Percentiles rank a stretch among this genome's conserved stretches.
phyloP scores from a whole-genome alignment of 1,140 invertebrate genomes.

The Chelonus insularis region DNA sequence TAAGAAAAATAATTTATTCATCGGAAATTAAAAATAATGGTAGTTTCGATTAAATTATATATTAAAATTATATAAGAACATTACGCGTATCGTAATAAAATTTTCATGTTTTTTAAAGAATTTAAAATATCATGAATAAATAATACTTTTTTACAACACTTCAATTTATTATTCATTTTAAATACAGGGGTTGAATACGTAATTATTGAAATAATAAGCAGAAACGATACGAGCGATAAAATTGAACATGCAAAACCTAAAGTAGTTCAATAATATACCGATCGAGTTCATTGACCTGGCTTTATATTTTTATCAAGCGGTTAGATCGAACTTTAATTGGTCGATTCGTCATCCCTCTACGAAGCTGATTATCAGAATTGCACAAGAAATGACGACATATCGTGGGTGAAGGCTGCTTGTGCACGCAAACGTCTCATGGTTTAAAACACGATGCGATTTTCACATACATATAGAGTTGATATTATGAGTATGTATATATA shows the following conservation, averaged over 20 bases:
- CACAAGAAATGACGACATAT: conserved; percentile 45
- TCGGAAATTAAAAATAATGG: no score
- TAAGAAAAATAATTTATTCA: no score
- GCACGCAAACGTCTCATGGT: conserved; percentile 58
- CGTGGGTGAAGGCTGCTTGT: conserved; percentile 35
- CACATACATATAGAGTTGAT: background rate
- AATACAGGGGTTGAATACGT: background rate
- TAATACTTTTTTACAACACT: background rate
- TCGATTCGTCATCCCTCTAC: conserved; percentile 58
- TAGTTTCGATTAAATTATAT: no score
- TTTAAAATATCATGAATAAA: background rate
- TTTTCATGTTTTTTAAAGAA: no score
- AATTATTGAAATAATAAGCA: background rate
- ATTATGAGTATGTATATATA: no score
- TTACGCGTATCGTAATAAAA: no score
- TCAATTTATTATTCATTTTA: background rate
- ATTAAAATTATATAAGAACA: no score
- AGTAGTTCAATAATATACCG: conserved; percentile 7
- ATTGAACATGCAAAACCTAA: no score
- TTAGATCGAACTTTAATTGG: conserved; percentile 59
- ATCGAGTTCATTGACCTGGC: conserved; percentile 46
- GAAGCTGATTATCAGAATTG: conserved; percentile 59
- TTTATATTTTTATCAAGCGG: conserved; percentile 46
- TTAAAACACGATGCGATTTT: conserved; percentile 43
- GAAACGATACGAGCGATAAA: background rate